Evolutionary conservation across 2,797 vertebrate species (phyloP).

Genomic region (Spinus pinus): DNA sequence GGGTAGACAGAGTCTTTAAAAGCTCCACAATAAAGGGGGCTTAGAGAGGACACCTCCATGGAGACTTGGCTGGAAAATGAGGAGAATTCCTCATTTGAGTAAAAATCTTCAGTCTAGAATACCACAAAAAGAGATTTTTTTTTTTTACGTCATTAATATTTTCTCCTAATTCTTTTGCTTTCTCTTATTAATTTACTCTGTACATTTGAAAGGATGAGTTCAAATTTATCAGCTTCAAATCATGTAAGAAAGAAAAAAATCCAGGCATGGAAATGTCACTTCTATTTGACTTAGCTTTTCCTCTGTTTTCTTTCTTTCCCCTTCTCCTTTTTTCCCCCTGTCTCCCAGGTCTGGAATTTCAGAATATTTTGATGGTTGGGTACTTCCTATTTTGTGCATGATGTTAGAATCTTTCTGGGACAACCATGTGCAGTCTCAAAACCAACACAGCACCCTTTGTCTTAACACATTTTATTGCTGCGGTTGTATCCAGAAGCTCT

Average conservation of each 20-base stretch:
- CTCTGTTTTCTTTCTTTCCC: fast-evolving
- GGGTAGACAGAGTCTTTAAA: neutral
- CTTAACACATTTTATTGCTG: neutral
- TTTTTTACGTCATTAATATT: neutral
- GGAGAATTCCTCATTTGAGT: neutral
- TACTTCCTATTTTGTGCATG: neutral
- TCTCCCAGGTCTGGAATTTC: neutral
- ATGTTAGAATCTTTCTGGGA: neutral
- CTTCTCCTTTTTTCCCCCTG: neutral
- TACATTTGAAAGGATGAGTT: neutral
- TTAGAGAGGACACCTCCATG: neutral
- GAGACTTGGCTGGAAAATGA: neutral
- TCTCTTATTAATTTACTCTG: neutral
- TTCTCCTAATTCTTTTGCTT: neutral
- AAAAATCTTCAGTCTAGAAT: neutral
- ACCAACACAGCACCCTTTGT: neutral
- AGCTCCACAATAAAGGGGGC: fast-evolving
- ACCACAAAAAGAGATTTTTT: neutral
- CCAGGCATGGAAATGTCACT: neutral
- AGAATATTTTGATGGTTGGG: neutral
- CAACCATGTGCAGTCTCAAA: neutral
- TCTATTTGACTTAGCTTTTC: neutral
- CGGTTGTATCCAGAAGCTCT: neutral
- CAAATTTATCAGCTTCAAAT: neutral
- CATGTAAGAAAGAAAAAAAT: neutral